These are phyloP conservation scores for Drosophila trapezifrons DNA, from an alignment of 1,140 invertebrate genomes.

Conservation along the genomic window DNA sequence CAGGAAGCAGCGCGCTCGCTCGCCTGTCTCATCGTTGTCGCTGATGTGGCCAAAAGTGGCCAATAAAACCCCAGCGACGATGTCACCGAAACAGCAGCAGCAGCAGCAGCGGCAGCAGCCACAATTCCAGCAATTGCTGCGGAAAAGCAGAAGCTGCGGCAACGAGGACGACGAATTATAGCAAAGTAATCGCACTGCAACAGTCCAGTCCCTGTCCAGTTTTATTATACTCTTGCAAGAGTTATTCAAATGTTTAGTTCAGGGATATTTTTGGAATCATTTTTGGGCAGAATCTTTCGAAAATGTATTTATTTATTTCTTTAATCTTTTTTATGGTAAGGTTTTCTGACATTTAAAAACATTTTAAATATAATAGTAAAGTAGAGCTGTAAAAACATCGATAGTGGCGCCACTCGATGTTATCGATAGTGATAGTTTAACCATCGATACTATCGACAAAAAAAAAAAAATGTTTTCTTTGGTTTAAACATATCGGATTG, in stretches of 20 bases:
- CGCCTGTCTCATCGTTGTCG: slow-evolving; percentile 82
- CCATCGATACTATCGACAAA: no score
- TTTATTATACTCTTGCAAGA: slow-evolving; percentile 21
- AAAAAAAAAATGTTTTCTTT: no score
- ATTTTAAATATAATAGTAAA: neutral
- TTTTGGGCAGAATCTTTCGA: neutral
- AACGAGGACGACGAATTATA: slow-evolving; percentile 74
- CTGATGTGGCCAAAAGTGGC: slow-evolving; percentile 83
- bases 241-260: slow-evolving; percentile 1
- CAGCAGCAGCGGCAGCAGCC: slow-evolving; percentile 23
- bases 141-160: slow-evolving; percentile 34
- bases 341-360: neutral
- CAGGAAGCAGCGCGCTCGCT: slow-evolving; percentile 57
- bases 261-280: no score
- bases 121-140: slow-evolving; percentile 13
- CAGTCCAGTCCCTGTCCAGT: slow-evolving; percentile 55
- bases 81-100: slow-evolving; percentile 34
- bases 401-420: no score
- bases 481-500: no score
- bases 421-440: no score
- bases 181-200: slow-evolving; percentile 73
- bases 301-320: no score
- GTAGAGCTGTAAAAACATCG: no score
- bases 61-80: slow-evolving; percentile 78
- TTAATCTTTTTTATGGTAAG: neutral